phyloP scores from a whole-genome alignment of 2,113 vertebrate genomes.

The Setophaga coronata region DNA sequence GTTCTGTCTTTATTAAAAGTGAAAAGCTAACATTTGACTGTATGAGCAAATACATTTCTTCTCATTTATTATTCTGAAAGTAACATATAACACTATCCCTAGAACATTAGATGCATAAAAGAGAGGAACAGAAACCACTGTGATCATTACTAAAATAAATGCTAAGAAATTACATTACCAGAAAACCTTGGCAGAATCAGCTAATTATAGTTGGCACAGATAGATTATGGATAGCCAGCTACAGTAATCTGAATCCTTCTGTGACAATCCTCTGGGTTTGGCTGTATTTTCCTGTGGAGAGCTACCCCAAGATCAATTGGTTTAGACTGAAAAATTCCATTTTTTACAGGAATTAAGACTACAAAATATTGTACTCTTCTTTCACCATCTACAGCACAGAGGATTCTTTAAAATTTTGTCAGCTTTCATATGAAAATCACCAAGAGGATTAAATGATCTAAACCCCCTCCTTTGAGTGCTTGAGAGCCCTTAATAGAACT shows the following conservation, averaged over 20 bases:
- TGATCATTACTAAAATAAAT: constrained; percentile 42
- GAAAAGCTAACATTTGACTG: constrained; percentile 2
- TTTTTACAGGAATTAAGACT: neutral
- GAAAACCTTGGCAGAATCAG: constrained; percentile 33
- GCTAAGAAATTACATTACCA: constrained; percentile 24
- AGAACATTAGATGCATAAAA: neutral
- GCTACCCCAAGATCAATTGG: neutral
- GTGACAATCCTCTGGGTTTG: neutral
- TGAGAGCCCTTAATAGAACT: neutral
- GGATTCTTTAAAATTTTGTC: neutral
- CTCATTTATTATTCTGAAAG: constrained; percentile 26
- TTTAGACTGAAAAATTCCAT: neutral
- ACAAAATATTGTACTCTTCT: neutral
- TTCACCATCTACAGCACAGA: neutral
- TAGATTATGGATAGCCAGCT: neutral
- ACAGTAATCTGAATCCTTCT: neutral
- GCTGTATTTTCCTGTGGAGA: neutral
- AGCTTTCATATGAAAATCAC: neutral
- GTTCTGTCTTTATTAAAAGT: neutral
- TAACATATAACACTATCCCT: neutral
- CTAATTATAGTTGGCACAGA: constrained; percentile 32
- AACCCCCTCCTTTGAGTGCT: neutral
- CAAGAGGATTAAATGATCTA: neutral
- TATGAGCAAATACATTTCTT: neutral
- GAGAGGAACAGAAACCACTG: neutral